Evolutionary conservation across 2,797 vertebrate genomes (phyloP), one percentile per base, ranked within the genome.

Genomic region (Pogonophryne albipinna): DNA sequence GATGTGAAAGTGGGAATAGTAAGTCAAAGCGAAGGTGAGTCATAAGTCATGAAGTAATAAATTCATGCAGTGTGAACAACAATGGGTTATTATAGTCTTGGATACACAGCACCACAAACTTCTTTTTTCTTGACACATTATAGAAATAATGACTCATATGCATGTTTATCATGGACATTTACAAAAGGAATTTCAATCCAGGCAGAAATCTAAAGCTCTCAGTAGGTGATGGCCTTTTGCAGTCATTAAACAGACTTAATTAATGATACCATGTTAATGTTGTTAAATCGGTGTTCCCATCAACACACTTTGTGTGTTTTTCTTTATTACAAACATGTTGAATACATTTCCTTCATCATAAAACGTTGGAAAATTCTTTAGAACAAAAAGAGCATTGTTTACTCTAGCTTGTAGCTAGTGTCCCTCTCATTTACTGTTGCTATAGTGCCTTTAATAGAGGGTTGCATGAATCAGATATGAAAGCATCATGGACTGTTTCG

Each of bases 391-490:
- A 42, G 15, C 14, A 17, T 66, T 76, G 53, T 80, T 84, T 66
- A 64, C 57, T 34, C 34, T 34, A 65, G 10, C 45, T 51, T 59
- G 5, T 34, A 34, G 34, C 31, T 2, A 23, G 14, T n/a, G 9
- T 10, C 16, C 3, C 38, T 12, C 17, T 38, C n/a, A 61, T 70
- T 63, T 52, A 63, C 3, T 19, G 42, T 4, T 16, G 14, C n/a
- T n/a, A 10, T 6, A 11, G 47, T 74, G 41, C n/a, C 14, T 58
- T 77, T 71, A 51, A 62, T 63, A 41, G 52, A 38, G 44, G 44
- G 50, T 67, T 44, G 47, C 47, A 44, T 65, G 57, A 76, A 55
- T 60, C 57, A 71, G 41, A 76, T n/a, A 64, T 47, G 27, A 84
- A 50, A 41, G 55, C 50, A 60, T 65, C 12, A 41, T 17, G 11